Evolutionary conservation across 1,140 invertebrate genomes (phyloP).

Genomic region (Drosophila fuyamai): DNA sequence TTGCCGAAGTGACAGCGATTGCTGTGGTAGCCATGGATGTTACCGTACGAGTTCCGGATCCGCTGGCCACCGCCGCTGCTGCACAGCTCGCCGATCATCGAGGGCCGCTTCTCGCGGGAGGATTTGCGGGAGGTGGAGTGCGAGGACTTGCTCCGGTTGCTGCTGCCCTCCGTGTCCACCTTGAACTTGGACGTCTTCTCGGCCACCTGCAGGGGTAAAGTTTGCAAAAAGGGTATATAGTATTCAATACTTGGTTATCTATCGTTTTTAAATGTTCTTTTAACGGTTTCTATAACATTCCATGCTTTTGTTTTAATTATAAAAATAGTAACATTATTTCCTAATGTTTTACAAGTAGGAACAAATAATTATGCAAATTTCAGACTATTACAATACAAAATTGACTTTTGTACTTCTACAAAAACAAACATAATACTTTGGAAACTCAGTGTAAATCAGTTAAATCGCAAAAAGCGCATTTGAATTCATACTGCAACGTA

Average conservation of each 20-base stretch:
- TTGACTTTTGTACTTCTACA: too few relatives aligned
- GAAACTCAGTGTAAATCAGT: too few relatives aligned
- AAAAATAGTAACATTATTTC: too few relatives aligned
- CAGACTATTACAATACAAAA: too few relatives aligned
- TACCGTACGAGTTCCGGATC: slow-evolving; percentile 83
- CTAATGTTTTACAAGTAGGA: too few relatives aligned
- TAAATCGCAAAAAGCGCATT: too few relatives aligned
- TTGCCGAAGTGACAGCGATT: slow-evolving; percentile 83
- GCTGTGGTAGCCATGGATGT: slow-evolving; percentile 81
- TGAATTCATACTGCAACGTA: too few relatives aligned
- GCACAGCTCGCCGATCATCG: slow-evolving; percentile 84
- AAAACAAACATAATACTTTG: too few relatives aligned
- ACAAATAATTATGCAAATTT: too few relatives aligned
- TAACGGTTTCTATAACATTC: background rate
- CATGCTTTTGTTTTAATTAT: too few relatives aligned
- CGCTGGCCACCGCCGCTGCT: slow-evolving; percentile 81
- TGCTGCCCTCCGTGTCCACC: slow-evolving; percentile 89
- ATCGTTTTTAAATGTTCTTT: background rate
- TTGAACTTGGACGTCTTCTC: slow-evolving; percentile 91
- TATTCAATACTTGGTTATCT: too few relatives aligned
- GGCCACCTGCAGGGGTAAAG: slow-evolving; percentile 85
- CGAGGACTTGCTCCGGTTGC: slow-evolving; percentile 80
- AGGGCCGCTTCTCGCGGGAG: slow-evolving; percentile 83
- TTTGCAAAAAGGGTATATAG: too few relatives aligned
- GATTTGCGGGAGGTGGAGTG: slow-evolving; percentile 79